phyloP scores from a whole-genome alignment of 92 coral and sea anemone species.

The Zoanthus solanderi region DNA sequence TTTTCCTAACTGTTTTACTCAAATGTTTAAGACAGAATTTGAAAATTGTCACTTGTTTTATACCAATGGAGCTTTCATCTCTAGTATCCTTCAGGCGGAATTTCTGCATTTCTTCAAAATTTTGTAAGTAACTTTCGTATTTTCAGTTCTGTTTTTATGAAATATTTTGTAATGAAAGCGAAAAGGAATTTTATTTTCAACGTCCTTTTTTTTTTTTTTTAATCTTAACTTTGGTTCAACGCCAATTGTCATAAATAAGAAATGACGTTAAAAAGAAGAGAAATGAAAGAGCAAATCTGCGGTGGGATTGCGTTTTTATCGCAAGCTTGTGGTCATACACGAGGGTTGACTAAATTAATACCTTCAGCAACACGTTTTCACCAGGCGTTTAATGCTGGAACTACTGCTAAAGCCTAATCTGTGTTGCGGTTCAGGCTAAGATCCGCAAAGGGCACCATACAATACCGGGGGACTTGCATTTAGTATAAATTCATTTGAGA shows the following conservation, averaged over 20 bases:
- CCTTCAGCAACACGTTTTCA: conserved; percentile 33
- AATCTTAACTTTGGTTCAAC: background rate
- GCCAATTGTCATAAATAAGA: background rate
- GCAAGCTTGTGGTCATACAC: background rate
- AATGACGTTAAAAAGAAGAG: background rate
- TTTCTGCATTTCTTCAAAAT: background rate
- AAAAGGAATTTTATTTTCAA: conserved; percentile 19
- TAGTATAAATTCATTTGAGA: background rate
- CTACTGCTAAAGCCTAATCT: background rate
- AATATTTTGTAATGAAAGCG: background rate
- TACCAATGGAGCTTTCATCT: background rate
- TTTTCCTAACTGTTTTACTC: background rate
- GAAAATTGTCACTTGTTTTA: background rate
- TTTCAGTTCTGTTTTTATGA: background rate
- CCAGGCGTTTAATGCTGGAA: background rate
- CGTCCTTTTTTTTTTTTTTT: background rate
- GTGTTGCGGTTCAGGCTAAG: background rate
- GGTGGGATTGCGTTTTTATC: background rate
- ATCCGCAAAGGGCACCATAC: background rate
- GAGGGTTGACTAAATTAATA: background rate
- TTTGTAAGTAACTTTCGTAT: background rate
- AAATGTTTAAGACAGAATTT: background rate
- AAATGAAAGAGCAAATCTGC: background rate
- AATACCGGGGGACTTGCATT: background rate
- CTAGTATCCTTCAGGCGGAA: background rate